These are phyloP conservation scores for Lysandra bellargus DNA, from an alignment of 2,888 invertebrate species.

Conservation along the genomic window DNA sequence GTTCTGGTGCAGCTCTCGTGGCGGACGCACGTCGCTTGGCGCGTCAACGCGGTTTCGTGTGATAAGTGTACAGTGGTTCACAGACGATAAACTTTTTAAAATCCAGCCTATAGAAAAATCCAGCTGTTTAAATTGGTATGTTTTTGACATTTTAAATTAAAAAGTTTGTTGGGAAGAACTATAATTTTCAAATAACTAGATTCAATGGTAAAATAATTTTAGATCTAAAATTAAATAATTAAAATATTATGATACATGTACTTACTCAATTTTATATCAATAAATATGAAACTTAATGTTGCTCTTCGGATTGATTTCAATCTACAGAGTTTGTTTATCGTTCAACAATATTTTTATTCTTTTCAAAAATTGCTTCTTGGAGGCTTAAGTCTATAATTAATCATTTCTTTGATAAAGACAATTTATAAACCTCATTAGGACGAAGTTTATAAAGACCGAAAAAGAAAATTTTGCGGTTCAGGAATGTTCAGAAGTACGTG, in stretches of 20 bases:
- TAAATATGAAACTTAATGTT: not conserved
- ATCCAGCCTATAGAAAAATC: not conserved
- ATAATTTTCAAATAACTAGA: no score
- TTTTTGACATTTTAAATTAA: not conserved
- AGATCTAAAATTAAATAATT: no score
- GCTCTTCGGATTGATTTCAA: not conserved
- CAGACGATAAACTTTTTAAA: not conserved
- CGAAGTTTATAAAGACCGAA: not conserved
- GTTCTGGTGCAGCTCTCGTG: slow-evolving; percentile 26
- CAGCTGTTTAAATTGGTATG: not conserved
- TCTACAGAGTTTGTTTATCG: not conserved
- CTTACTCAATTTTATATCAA: not conserved
- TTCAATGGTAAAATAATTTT: no score
- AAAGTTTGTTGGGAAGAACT: not conserved
- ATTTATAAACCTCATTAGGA: not conserved
- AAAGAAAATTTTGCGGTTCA: not conserved
- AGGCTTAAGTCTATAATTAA: not conserved
- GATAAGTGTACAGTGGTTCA: not conserved
- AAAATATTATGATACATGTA: no score
- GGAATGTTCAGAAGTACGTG: not conserved
- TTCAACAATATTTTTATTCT: not conserved
- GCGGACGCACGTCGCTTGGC: not conserved
- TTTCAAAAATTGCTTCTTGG: no score
- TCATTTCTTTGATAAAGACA: not conserved
- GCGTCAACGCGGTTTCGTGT: not conserved